phyloP scores from a whole-genome alignment of 2,797 vertebrate species.

The Remorina albescens region DNA sequence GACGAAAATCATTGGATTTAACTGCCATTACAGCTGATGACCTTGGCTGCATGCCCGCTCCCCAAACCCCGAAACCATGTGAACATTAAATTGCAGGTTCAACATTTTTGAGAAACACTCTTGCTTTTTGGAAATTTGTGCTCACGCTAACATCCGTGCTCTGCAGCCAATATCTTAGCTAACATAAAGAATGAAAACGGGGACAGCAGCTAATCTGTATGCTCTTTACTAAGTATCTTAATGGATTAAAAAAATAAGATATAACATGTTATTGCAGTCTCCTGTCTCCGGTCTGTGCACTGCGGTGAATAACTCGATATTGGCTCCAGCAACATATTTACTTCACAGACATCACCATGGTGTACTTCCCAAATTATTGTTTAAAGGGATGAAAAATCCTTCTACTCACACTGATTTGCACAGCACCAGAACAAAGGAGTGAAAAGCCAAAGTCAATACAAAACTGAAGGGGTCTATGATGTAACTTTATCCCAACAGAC shows the following conservation, averaged over 20 bases:
- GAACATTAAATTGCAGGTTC: not conserved
- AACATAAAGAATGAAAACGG: not conserved
- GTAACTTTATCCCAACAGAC: conserved; percentile 11
- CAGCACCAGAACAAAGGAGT: conserved; percentile 7
- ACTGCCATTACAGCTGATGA: conserved; percentile 3
- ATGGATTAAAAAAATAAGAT: not conserved
- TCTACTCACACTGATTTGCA: not conserved
- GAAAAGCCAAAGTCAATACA: conserved; percentile 31
- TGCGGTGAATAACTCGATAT: too few species aligned
- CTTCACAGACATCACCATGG: not conserved
- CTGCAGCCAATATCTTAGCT: not conserved
- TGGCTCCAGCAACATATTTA: not conserved
- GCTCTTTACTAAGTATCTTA: not conserved
- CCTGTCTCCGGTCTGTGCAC: too few species aligned
- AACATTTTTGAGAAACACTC: not conserved
- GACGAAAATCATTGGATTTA: conserved; percentile 18
- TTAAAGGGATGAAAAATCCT: not conserved
- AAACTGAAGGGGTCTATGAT: conserved; percentile 21
- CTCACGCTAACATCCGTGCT: not conserved
- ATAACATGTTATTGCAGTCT: too few species aligned
- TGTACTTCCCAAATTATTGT: not conserved
- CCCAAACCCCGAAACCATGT: not conserved
- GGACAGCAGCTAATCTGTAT: not conserved
- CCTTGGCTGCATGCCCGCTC: not conserved
- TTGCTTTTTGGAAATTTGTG: not conserved